phyloP scores from a whole-genome alignment of 37 sponge, comb jelly and placozoan species.

The Trichoplax adhaerens region DNA sequence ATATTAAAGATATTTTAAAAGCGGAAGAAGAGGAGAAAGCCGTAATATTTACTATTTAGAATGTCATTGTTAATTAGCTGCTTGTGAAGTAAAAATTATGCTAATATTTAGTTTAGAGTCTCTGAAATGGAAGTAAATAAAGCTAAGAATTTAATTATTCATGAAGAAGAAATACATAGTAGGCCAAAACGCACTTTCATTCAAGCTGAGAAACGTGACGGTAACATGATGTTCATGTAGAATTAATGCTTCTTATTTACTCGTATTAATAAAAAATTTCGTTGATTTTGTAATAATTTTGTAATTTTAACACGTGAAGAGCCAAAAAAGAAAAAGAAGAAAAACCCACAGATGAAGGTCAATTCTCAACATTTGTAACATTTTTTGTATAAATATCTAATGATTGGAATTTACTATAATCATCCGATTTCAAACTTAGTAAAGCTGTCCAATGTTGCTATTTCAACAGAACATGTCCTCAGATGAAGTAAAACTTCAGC shows the following conservation, averaged over 20 bases:
- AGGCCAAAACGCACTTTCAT: conserved; percentile 50
- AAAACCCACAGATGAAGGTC: conserved; percentile 12
- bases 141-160: conserved; percentile 83
- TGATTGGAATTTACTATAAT: too few relatives aligned
- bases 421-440: too few relatives aligned
- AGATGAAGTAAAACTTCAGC: too few relatives aligned
- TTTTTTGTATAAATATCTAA: too few relatives aligned
- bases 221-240: too few relatives aligned
- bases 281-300: too few relatives aligned
- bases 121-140: conserved; percentile 93
- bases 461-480: too few relatives aligned
- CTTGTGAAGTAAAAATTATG: background rate
- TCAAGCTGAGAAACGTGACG: background rate
- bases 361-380: too few relatives aligned
- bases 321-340: conserved; percentile 11
- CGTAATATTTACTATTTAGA: conserved; percentile 14
- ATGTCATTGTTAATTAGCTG: background rate
- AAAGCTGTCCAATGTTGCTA: too few relatives aligned
- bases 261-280: too few relatives aligned
- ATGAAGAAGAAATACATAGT: conserved; percentile 79
- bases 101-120: conserved; percentile 30
- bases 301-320: background rate
- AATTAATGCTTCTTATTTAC: too few relatives aligned
- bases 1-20: conserved; percentile 63
- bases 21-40: conserved; percentile 88